Conservation (phyloP, 1,140 invertebrate species). For the Lepidurus apus region DNA sequence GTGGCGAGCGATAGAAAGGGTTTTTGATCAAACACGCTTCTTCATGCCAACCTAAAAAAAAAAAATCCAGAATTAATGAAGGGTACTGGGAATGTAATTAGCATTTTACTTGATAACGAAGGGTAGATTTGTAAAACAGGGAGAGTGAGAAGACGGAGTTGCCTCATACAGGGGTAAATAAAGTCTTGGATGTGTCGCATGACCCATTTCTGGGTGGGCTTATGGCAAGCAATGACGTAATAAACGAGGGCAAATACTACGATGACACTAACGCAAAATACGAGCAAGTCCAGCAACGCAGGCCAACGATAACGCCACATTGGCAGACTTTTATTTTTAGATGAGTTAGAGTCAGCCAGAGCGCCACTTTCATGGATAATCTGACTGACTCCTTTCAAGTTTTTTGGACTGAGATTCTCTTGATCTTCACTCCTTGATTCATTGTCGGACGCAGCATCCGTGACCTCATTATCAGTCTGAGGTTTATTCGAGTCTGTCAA, state of each 20-base stretch:
- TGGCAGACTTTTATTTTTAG: neutral
- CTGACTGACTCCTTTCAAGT: constrained; percentile 34
- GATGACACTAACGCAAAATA: constrained; percentile 34
- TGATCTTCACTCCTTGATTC: neutral
- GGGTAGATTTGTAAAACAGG: constrained; percentile 57
- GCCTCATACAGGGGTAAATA: constrained; percentile 60
- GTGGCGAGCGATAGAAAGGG: constrained; percentile 62
- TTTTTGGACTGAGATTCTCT: constrained; percentile 29
- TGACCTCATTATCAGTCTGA: neutral
- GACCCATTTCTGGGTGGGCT: constrained; percentile 50
- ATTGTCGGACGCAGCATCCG: neutral
- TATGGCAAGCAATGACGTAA: constrained; percentile 46
- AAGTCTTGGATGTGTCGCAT: constrained; percentile 60
- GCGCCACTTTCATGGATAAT: constrained; percentile 16
- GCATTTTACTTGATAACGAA: constrained; percentile 53
- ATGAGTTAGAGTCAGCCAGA: constrained; percentile 31
- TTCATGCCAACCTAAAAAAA: constrained; percentile 63
- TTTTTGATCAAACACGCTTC: constrained; percentile 70
- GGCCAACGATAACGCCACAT: neutral
- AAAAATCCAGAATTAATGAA: constrained; percentile 35
- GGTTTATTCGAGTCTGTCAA: constrained; percentile 23
- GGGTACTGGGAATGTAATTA: constrained; percentile 23
- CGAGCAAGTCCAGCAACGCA: neutral
- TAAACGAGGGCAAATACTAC: constrained; percentile 40
- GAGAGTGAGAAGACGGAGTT: constrained; percentile 56